These are phyloP conservation scores for Cnemophilus loriae DNA, from an alignment of 2,113 vertebrate species.

Conservation along the genomic window DNA sequence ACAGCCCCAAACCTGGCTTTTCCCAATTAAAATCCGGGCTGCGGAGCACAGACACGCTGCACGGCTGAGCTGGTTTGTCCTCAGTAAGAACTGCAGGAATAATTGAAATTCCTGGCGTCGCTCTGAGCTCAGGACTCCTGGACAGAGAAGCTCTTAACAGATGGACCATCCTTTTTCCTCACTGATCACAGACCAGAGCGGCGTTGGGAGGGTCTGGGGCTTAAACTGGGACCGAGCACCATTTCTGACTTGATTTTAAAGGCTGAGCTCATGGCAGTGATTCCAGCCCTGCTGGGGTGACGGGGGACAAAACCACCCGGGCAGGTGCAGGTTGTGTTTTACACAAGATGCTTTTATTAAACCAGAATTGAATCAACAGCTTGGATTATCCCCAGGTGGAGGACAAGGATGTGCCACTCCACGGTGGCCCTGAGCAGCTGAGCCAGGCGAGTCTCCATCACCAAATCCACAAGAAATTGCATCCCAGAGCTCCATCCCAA, in stretches of 20 bases:
- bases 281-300: background rate
- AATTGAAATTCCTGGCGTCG: background rate
- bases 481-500: background rate
- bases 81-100: background rate
- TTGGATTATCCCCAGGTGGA: background rate
- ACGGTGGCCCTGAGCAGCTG: accelerated
- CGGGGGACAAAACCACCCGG: background rate
- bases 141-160: background rate
- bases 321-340: background rate
- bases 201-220: background rate
- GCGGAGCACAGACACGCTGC: accelerated
- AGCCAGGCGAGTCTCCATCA: background rate
- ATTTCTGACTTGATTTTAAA: background rate
- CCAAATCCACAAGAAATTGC: too few relatives aligned
- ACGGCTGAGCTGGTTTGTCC: background rate
- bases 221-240: background rate
- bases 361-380: background rate
- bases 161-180: background rate
- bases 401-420: background rate
- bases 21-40: background rate
- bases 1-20: background rate
- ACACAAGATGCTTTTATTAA: background rate
- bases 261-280: background rate
- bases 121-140: background rate
- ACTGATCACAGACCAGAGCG: background rate